Evolutionary conservation across 2,113 vertebrate genomes (phyloP).

Genomic region (Chauna torquata): DNA sequence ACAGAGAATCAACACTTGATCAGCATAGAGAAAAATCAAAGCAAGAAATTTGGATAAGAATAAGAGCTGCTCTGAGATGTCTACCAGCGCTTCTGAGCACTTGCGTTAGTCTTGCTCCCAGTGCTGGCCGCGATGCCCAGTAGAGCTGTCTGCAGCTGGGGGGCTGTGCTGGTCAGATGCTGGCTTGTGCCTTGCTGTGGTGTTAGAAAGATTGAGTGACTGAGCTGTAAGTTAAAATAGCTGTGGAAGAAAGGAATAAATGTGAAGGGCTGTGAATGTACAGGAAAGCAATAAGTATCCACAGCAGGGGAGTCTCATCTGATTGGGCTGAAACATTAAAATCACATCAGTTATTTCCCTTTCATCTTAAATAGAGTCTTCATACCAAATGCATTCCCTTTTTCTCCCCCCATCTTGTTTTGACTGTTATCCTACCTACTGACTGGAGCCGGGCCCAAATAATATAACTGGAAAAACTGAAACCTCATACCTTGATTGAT

Average conservation of each 20-base stretch:
- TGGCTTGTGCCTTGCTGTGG: neutral
- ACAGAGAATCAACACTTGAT: neutral
- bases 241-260: neutral
- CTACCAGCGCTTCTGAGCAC: neutral
- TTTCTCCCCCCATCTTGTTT: neutral
- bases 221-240: neutral
- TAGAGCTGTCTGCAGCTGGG: neutral
- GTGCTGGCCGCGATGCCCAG: neutral
- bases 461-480: neutral
- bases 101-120: neutral
- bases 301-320: neutral
- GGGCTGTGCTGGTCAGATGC: neutral
- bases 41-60: neutral
- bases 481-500: neutral
- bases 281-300: neutral
- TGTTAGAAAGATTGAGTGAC: neutral
- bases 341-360: neutral
- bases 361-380: neutral
- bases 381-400: neutral
- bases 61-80: neutral
- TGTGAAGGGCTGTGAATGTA: neutral
- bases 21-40: neutral
- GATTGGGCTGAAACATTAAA: neutral
- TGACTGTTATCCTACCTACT: neutral
- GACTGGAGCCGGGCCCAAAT: neutral